These are phyloP conservation scores for Nothoprocta pentlandii DNA, from an alignment of 2,113 vertebrate species.

Conservation along the genomic window DNA sequence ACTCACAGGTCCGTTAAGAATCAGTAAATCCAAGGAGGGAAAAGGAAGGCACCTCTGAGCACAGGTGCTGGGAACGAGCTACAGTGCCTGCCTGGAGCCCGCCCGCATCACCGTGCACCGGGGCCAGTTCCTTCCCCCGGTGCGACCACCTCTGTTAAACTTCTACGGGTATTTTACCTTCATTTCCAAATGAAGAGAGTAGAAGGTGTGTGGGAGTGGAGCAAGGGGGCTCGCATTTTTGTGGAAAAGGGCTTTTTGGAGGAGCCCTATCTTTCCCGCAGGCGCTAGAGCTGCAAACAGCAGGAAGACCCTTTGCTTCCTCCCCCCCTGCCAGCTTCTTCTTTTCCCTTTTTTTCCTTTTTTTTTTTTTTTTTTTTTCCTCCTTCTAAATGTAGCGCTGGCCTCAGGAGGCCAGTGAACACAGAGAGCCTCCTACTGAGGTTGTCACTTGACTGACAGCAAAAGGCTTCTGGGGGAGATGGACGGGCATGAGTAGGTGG, in stretches of 20 bases:
- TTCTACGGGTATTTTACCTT: conserved; percentile 52
- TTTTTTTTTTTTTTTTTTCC: neutral
- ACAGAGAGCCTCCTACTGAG: conserved; percentile 75
- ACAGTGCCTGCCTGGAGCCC: neutral
- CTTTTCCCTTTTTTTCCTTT: neutral
- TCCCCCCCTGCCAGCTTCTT: neutral
- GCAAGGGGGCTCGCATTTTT: conserved; percentile 54
- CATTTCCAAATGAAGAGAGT: conserved; percentile 17
- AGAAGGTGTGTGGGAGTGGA: conserved; percentile 65
- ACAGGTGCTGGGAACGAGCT: neutral
- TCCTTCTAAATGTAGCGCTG: conserved; percentile 65
- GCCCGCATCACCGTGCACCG: neutral
- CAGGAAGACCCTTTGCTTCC: conserved; percentile 52
- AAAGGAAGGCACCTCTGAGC: neutral
- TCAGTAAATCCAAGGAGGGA: conserved; percentile 41
- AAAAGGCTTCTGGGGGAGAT: conserved; percentile 80
- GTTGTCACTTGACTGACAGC: conserved; percentile 82
- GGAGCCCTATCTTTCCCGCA: conserved; percentile 1
- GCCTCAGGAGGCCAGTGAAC: conserved; percentile 70
- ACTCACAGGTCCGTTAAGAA: conserved; percentile 66
- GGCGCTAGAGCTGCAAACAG: conserved; percentile 65
- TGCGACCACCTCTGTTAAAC: neutral
- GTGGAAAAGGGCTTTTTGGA: conserved; percentile 68
- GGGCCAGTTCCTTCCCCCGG: conserved; percentile 42
- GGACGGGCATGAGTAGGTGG: conserved; percentile 82